Conservation (phyloP, 1,140 invertebrate genomes). For the Anastatus disparis region DNA sequence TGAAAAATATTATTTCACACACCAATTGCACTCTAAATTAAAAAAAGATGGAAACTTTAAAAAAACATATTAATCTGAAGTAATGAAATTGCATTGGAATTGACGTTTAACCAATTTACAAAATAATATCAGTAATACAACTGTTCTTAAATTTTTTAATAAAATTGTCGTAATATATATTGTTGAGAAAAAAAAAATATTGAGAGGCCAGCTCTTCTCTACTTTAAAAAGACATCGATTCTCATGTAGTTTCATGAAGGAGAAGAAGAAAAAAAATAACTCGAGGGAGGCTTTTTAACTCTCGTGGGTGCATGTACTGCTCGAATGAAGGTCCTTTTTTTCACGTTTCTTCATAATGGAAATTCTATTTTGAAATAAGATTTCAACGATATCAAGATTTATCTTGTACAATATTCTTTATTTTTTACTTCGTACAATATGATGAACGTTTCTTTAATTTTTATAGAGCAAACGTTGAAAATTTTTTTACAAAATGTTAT, state of each 20-base stretch:
- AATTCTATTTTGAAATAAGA: not conserved
- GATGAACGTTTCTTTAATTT: too few species aligned
- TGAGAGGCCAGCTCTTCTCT: not conserved
- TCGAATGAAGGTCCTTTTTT: not conserved
- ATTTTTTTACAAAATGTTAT: too few species aligned
- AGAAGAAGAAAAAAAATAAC: too few species aligned
- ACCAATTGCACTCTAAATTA: too few species aligned
- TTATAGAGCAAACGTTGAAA: too few species aligned
- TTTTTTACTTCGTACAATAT: too few species aligned
- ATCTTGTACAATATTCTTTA: too few species aligned
- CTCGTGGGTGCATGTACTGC: not conserved
- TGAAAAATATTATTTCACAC: not conserved
- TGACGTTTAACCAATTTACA: too few species aligned
- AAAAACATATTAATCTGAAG: not conserved
- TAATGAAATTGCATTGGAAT: slow-evolving; percentile 21
- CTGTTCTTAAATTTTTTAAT: not conserved
- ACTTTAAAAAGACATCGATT: slow-evolving; percentile 10
- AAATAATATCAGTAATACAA: too few species aligned
- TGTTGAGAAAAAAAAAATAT: not conserved
- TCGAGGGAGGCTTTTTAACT: not conserved
- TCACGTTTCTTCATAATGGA: not conserved
- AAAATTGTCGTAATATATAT: not conserved
- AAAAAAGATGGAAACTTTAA: not conserved
- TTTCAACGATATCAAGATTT: not conserved
- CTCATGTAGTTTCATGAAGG: slow-evolving; percentile 18